Percentiles rank a stretch among this genome's conserved stretches.
These are phyloP conservation scores for Thalassophryne amazonica DNA, from an alignment of 2,797 vertebrate genomes.

Conservation along the genomic window DNA sequence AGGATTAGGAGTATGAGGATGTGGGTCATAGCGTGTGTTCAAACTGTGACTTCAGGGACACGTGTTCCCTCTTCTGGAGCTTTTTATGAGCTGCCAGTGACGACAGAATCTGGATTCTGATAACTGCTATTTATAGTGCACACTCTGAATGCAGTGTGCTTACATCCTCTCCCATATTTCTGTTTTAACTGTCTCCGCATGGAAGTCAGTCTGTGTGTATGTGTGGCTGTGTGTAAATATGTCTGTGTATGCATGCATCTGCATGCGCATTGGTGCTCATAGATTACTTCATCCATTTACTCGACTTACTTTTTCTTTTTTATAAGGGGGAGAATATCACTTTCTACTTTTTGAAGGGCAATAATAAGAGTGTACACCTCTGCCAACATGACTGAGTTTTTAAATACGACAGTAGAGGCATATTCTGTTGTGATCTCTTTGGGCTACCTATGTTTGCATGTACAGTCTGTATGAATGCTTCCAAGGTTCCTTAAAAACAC, in stretches of 20 bases:
- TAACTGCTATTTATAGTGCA: slow-evolving; percentile 66
- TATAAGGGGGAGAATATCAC: too few species aligned
- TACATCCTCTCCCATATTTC: slow-evolving; percentile 20
- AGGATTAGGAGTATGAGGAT: slow-evolving; percentile 49
- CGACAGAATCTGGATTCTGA: slow-evolving; percentile 63
- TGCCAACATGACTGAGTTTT: too few species aligned
- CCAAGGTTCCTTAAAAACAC: too few species aligned
- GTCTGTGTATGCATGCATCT: not conserved
- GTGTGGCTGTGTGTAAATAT: slow-evolving; percentile 3
- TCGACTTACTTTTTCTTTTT: too few species aligned
- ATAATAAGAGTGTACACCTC: too few species aligned
- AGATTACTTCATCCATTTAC: slow-evolving; percentile 7
- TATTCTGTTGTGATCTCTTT: too few species aligned
- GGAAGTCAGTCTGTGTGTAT: not conserved
- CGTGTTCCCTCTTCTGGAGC: slow-evolving; percentile 57
- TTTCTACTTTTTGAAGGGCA: too few species aligned
- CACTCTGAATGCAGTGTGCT: slow-evolving; percentile 45
- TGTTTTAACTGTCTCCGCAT: slow-evolving; percentile 4
- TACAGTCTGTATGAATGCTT: too few species aligned
- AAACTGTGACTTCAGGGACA: slow-evolving; percentile 63
- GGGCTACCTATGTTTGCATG: too few species aligned
- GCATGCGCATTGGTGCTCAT: slow-evolving; percentile 14
- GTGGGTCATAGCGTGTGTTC: slow-evolving; percentile 60
- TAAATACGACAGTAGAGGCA: too few species aligned
- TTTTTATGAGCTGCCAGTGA: slow-evolving; percentile 69